These are phyloP conservation scores for Halcyon badia DNA, from an alignment of 2,797 vertebrate species.

Conservation along the genomic window DNA sequence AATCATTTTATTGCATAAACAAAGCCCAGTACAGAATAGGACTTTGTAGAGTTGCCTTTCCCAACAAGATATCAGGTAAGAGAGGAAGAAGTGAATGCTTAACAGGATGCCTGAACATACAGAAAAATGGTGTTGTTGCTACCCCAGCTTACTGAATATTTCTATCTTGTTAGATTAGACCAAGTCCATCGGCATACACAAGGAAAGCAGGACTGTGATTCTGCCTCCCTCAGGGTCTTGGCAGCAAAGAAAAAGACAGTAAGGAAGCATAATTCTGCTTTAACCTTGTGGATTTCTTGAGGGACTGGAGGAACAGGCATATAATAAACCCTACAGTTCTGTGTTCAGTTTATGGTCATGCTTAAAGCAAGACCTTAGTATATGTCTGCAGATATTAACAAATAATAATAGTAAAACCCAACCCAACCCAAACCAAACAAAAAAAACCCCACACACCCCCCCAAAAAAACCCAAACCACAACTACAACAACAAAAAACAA, in stretches of 20 bases:
- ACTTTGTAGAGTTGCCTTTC: background rate
- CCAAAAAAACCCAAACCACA: too few relatives aligned
- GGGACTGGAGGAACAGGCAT: background rate
- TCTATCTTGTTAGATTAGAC: background rate
- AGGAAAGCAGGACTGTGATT: background rate
- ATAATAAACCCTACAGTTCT: background rate
- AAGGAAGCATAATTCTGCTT: background rate
- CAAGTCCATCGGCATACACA: fast-evolving
- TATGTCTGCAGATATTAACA: background rate
- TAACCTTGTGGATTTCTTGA: background rate
- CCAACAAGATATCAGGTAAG: background rate
- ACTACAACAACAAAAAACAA: too few relatives aligned
- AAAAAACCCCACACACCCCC: background rate
- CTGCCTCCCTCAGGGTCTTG: background rate
- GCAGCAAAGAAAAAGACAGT: background rate
- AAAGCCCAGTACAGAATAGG: background rate
- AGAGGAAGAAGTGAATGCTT: background rate
- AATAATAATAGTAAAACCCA: background rate
- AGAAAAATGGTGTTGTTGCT: background rate
- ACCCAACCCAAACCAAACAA: background rate
- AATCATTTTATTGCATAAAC: background rate
- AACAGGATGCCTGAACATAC: background rate
- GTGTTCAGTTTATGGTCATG: background rate
- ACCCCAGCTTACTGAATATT: background rate
- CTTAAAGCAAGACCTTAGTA: background rate